Evolutionary conservation across 2,888 invertebrate species (phyloP).

Genomic region (Parasteatoda lunata): DNA sequence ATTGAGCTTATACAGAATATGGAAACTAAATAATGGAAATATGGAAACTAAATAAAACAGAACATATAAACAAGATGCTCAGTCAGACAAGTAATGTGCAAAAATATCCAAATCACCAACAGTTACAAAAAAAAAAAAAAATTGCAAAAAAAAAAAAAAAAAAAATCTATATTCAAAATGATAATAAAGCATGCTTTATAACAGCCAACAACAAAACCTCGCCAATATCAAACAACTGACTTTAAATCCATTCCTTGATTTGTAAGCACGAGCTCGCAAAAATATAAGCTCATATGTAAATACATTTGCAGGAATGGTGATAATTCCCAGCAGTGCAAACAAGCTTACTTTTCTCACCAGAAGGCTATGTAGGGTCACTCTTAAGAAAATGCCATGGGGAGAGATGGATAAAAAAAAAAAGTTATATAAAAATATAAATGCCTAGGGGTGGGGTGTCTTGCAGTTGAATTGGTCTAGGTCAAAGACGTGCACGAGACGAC

Average conservation of each 20-base stretch:
- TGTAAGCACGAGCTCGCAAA: background rate
- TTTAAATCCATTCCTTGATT: background rate
- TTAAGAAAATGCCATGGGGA: constrained; percentile 22
- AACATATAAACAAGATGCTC: no score
- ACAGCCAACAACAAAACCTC: no score
- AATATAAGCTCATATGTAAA: background rate
- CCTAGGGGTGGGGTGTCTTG: constrained; percentile 41
- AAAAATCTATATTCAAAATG: no score
- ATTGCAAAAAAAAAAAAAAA: no score
- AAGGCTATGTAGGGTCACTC: constrained; percentile 8
- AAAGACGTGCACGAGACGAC: constrained; percentile 61
- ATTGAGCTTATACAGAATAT: no score
- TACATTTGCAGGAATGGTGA: background rate
- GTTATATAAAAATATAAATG: background rate
- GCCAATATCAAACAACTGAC: no score
- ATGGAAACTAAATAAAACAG: no score
- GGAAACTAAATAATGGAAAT: no score
- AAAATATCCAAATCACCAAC: no score
- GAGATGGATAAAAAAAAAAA: constrained; percentile 5
- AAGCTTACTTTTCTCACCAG: constrained; percentile 56
- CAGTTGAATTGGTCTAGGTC: constrained; percentile 45
- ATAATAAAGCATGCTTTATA: no score
- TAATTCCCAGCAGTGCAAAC: constrained; percentile 17
- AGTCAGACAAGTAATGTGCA: no score
- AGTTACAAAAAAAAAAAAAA: no score